Evolutionary conservation across 2,888 invertebrate genomes (phyloP), one percentile per base, ranked within the genome.

Genomic region (Tachystola acroxantha): DNA sequence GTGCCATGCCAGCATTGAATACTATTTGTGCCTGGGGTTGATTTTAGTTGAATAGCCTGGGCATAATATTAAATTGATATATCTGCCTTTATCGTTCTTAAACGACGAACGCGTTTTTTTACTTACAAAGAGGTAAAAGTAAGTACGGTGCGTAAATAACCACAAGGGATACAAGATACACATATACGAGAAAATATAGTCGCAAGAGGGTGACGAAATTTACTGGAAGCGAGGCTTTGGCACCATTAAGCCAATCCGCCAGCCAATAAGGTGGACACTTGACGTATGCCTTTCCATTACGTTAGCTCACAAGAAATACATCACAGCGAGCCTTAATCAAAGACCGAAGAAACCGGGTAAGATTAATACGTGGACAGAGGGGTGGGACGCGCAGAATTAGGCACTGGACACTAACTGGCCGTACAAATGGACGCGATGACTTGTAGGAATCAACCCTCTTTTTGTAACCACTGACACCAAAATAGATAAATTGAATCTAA

Each of bases 281-380:
- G 85, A 86, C 69, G 76, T 78, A 86, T 84, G 79, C 58, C 70
- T 76, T 84, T 77, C 84, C 82, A 85, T 86, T 85, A 86, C 70
- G 79, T 76, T 73, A 65, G 70, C 68, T 68, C 58, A 70, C 75
- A 84, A 81, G 80, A 82, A 82, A 86, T 86, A 84, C 79, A 82
- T 86, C 84, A 85, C 75, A 50, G 66, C 61, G 57, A 54, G 69
- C 64, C 70, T 84, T 84, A 86, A 86, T 86, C 84, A 85, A 81
- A 79, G 79, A 74, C 75, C 71, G 68, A 74, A 71, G 77, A 68
- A 71, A 71, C 71, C 65, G 57, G 56, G 55, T 60, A 69, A 79
- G 81, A 85, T 84, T 81, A 82, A 85, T 84, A 81, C 68, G 62
- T 62, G 66, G 71, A 74, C 71, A 71, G 60, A 64, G 63, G 64